phyloP scores from a whole-genome alignment of 2,888 invertebrate genomes.

The Dryocosmus kuriphilus region DNA sequence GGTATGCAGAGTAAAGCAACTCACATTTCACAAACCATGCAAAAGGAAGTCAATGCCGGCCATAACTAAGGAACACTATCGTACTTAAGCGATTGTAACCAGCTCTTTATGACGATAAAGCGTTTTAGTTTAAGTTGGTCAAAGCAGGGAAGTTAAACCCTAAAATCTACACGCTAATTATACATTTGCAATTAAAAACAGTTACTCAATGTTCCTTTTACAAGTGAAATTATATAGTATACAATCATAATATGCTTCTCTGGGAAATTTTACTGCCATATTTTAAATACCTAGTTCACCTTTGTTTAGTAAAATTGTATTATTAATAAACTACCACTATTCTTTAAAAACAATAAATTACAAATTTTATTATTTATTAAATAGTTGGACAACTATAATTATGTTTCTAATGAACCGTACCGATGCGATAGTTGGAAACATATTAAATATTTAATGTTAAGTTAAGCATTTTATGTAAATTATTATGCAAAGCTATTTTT shows the following conservation, averaged over 20 bases:
- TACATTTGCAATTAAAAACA: background rate
- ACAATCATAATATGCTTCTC: too few species aligned
- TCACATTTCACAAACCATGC: slow-evolving; percentile 39
- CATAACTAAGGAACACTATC: slow-evolving; percentile 13
- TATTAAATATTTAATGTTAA: too few species aligned
- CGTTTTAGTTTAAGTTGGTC: background rate
- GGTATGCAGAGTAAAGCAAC: slow-evolving; percentile 21
- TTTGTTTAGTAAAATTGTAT: background rate
- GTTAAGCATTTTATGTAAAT: too few species aligned
- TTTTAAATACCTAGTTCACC: background rate
- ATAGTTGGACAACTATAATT: too few species aligned
- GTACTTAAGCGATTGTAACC: slow-evolving; percentile 25
- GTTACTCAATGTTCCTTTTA: background rate
- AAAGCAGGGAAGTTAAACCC: slow-evolving; percentile 7
- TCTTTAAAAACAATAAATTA: too few species aligned
- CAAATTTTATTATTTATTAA: too few species aligned
- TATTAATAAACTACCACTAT: too few species aligned
- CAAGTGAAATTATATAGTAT: background rate
- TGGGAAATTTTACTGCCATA: background rate
- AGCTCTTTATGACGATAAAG: slow-evolving; percentile 22
- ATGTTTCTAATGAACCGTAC: too few species aligned
- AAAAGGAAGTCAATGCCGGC: slow-evolving; percentile 30
- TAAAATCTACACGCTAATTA: background rate
- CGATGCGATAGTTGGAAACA: too few species aligned
- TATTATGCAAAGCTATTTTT: too few species aligned